phyloP scores from a whole-genome alignment of 2,888 invertebrate species.

The Phengaris arion region DNA sequence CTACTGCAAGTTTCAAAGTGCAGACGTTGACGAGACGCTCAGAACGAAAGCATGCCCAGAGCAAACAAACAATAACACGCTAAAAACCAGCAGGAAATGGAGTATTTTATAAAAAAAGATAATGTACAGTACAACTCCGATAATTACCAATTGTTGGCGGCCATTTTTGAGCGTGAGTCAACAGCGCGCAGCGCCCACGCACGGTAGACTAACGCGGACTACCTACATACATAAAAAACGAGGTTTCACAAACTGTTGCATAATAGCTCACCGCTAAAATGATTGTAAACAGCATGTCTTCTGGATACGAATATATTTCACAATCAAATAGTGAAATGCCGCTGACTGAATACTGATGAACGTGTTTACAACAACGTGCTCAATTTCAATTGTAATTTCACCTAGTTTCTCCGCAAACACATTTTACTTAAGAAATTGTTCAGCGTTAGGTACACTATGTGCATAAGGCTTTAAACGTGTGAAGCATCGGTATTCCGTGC shows the following conservation, averaged over 20 bases:
- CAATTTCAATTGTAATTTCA: slow-evolving; percentile 9
- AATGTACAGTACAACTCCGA: slow-evolving; percentile 44
- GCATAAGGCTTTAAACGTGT: not conserved
- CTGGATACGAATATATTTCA: slow-evolving; percentile 19
- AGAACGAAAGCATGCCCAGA: not conserved
- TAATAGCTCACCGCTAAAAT: slow-evolving; percentile 19
- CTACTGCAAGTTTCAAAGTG: not conserved
- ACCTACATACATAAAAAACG: slow-evolving; percentile 36
- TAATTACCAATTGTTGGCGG: slow-evolving; percentile 64
- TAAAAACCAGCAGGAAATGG: slow-evolving; percentile 31
- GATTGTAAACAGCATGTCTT: slow-evolving; percentile 29
- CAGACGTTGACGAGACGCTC: not conserved
- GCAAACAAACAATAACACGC: slow-evolving; percentile 18
- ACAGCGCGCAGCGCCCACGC: slow-evolving; percentile 59
- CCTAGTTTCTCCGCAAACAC: slow-evolving; percentile 11
- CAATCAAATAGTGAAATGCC: slow-evolving; percentile 4
- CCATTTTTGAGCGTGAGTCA: slow-evolving; percentile 63
- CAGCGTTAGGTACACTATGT: not conserved
- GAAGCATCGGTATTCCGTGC: no score
- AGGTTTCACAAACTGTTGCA: slow-evolving; percentile 32
- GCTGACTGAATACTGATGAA: not conserved
- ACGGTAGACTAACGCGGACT: slow-evolving; percentile 43
- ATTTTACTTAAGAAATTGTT: not conserved
- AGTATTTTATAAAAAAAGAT: slow-evolving; percentile 34
- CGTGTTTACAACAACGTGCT: not conserved